Evolutionary conservation across 2,888 invertebrate genomes (phyloP).

Genomic region (Lycia hirtaria): DNA sequence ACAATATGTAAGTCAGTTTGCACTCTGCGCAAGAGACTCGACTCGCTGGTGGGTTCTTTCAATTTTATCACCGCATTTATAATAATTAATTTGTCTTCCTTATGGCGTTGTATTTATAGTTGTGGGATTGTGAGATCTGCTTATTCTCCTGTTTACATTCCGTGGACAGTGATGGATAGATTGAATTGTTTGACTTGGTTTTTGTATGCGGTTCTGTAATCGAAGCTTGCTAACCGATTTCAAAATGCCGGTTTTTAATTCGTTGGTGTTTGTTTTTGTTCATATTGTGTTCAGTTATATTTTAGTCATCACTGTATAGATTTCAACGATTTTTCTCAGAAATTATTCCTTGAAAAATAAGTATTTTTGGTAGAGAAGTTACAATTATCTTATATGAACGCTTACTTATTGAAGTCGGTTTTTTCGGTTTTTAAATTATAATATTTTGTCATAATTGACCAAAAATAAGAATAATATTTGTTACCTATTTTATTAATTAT

Average conservation of each 20-base stretch:
- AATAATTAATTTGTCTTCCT: slow-evolving; percentile 13
- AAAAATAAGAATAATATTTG: no score
- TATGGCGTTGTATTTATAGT: slow-evolving; percentile 13
- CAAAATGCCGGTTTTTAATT: background rate
- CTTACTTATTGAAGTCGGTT: no score
- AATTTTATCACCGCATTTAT: slow-evolving; percentile 21
- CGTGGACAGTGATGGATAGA: slow-evolving; percentile 8
- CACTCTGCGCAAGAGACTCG: slow-evolving; percentile 11
- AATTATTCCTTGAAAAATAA: no score
- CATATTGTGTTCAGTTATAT: no score
- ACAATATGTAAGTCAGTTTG: slow-evolving; percentile 26
- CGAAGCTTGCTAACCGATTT: slow-evolving; percentile 2
- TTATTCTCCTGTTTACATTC: slow-evolving; percentile 13
- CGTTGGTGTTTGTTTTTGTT: background rate
- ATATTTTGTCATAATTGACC: no score
- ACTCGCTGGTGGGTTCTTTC: slow-evolving; percentile 10
- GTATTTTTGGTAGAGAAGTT: no score
- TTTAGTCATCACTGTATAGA: no score
- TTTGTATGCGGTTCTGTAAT: slow-evolving; percentile 4
- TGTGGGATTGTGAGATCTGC: slow-evolving; percentile 12
- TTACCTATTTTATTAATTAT: no score
- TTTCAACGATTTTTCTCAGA: no score
- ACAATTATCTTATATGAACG: no score
- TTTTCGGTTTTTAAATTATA: no score
- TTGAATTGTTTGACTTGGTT: slow-evolving; percentile 18